phyloP scores from a whole-genome alignment of 2,797 vertebrate genomes.

The Poliocrania exsul region DNA sequence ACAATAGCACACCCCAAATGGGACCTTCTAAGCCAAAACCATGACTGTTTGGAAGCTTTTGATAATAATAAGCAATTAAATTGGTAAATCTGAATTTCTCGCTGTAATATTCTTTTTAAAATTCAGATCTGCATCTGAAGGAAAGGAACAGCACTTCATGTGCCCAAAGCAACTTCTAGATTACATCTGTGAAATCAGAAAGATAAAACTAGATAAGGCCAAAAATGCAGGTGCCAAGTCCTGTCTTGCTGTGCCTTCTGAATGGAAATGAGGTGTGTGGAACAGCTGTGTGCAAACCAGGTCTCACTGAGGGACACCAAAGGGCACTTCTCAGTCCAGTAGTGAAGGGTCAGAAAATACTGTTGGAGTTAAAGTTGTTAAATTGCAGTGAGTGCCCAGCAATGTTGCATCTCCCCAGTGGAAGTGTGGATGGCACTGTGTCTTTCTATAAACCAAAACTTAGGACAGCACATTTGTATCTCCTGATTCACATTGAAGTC shows the following conservation, averaged over 20 bases:
- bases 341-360: neutral
- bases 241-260: neutral
- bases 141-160: neutral
- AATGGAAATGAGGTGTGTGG: neutral
- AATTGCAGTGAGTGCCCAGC: neutral
- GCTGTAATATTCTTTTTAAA: neutral
- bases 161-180: conserved; percentile 24
- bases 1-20: neutral
- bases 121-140: conserved; percentile 11
- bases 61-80: conserved; percentile 44
- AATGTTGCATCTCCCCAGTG: neutral
- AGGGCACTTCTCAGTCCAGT: fast-evolving
- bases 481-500: neutral
- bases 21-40: neutral
- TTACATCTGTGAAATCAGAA: conserved; percentile 40
- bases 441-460: neutral
- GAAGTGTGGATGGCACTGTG: neutral
- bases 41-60: conserved; percentile 29
- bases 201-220: conserved; percentile 20
- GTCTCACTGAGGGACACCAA: neutral
- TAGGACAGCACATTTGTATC: neutral
- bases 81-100: conserved; percentile 47
- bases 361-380: neutral
- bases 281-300: neutral
- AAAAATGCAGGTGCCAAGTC: neutral